Base-by-base conservation (phyloP, 2,797 vertebrate species). In the Gymnothorax reevesii region DNA sequence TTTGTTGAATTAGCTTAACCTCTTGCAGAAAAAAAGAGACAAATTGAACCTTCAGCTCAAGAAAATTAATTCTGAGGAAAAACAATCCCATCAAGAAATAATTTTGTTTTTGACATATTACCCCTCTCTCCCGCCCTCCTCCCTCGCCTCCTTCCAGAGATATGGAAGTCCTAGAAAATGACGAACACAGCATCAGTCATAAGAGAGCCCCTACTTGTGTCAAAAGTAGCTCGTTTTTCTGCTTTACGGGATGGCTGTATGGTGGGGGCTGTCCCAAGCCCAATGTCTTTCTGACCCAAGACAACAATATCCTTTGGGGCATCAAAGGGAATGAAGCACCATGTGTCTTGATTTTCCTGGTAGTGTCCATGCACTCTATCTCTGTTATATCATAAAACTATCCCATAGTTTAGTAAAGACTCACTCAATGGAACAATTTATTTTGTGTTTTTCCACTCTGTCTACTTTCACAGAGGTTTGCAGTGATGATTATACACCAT, bases 261-360 rank as follows among this genome's bases (percentile, higher is more conserved):
- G 15, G 49, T 49, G 66, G n/a, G n/a, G 22, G 10, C n/a, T 13
- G 52, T 85, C 55, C 57, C 17, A n/a, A 22, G 86, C 22, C 25
- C 52, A 52, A 13, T 33, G 25, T 33, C 27, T 17, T 25, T 17
- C n/a, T 1, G 57, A 69, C 54, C 73, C 60, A 73, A 62, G 66
- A 83, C 57, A 77, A 83, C 57, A 54, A 27, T 87, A 86, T 71
- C 86, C 86, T 88, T 84, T 82, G 73, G 84, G 84, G 62, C 85
- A 83, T 62, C 87, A 86, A 88, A 85, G 77, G 88, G 89, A 89
- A 88, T 83, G 88, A 91, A 89, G 83, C 64, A 54, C 55, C 82
- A 88, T 89, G 86, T 89, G 88, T 86, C 89, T 90, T 86, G 69
- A 82, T 22, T 80, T 8, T 7, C 52, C 77, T 20, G 22, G 7